Percentiles rank a stretch among this genome's conserved stretches.
Conservation (phyloP, 30 jellyfish, hydroid and myxozoan genomes). For the Aurelia sp. region DNA sequence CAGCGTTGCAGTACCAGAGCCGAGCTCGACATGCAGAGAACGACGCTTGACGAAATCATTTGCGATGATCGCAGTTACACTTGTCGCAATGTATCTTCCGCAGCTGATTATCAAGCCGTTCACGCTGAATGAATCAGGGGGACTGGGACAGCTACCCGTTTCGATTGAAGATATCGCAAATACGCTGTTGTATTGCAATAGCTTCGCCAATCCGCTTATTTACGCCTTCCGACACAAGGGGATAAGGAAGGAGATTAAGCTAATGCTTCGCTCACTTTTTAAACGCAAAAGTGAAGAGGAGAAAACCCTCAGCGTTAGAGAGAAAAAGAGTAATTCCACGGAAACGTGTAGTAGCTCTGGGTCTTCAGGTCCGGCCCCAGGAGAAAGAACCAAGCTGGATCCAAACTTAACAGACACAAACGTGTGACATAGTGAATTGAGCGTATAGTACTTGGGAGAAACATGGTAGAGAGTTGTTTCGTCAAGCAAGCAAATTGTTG, state of each 20-base stretch:
- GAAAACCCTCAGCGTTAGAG: not conserved
- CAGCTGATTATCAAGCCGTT: conserved; percentile 67
- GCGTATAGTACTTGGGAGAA: too few species aligned
- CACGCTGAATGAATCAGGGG: conserved; percentile 36
- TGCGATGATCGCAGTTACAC: conserved; percentile 64
- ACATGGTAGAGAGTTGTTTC: too few species aligned
- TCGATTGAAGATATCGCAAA: conserved; percentile 68
- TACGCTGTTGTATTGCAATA: conserved; percentile 74
- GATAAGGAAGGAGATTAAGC: conserved; percentile 48
- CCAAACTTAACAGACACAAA: conserved; percentile 1
- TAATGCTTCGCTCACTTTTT: conserved; percentile 4
- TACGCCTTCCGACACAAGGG: conserved; percentile 72
- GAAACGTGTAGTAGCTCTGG: conserved; percentile 50
- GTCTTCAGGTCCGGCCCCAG: conserved; percentile 3
- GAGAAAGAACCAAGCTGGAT: not conserved
- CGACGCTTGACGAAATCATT: conserved; percentile 60
- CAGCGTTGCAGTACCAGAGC: conserved; percentile 28
- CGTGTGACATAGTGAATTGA: not conserved
- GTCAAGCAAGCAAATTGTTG: too few species aligned
- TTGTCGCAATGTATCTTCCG: conserved; percentile 67
- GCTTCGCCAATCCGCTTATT: conserved; percentile 67
- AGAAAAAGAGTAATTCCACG: conserved; percentile 25
- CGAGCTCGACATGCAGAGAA: conserved; percentile 33
- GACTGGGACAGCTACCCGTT: conserved; percentile 26
- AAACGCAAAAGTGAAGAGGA: not conserved